Percentiles rank a stretch among this genome's conserved stretches.
Conservation (phyloP, 2,113 vertebrate species). For the Psittacus erithacus region DNA sequence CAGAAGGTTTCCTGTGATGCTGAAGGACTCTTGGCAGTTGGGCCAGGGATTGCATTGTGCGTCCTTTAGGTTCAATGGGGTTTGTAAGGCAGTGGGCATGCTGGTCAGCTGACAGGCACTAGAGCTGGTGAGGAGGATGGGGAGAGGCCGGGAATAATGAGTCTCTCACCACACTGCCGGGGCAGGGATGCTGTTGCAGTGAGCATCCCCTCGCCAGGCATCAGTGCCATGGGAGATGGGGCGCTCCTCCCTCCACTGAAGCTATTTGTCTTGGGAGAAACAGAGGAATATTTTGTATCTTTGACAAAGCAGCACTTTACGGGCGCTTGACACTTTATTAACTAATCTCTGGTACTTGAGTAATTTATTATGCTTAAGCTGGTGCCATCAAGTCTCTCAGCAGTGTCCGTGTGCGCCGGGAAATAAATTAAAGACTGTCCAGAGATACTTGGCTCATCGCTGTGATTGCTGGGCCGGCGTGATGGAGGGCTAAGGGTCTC, state of each 20-base stretch:
- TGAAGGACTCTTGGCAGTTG: neutral
- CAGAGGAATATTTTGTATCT: conserved; percentile 63
- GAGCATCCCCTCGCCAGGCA: rapidly evolving
- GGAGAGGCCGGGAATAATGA: rapidly evolving
- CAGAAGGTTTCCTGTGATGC: neutral
- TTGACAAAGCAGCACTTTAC: conserved; percentile 67
- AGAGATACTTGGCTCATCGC: conserved; percentile 75
- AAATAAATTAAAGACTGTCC: conserved; percentile 82
- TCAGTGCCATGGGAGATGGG: rapidly evolving
- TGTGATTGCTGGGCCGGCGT: conserved; percentile 76
- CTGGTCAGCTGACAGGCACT: neutral
- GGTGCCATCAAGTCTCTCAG: conserved; percentile 79
- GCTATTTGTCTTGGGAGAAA: conserved; percentile 43
- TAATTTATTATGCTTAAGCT: conserved; percentile 82
- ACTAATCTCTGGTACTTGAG: conserved; percentile 80
- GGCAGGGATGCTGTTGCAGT: neutral
- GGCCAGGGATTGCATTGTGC: rapidly evolving
- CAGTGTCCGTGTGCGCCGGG: conserved; percentile 66
- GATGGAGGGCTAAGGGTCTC: conserved; percentile 74
- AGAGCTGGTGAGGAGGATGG: rapidly evolving
- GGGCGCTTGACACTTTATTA: conserved; percentile 75
- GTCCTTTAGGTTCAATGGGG: neutral
- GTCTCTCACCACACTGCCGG: rapidly evolving
- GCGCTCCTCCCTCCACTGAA: rapidly evolving
- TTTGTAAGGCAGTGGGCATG: rapidly evolving